Conservation (phyloP, 2,888 invertebrate genomes). For the Drosophila phalerata region DNA sequence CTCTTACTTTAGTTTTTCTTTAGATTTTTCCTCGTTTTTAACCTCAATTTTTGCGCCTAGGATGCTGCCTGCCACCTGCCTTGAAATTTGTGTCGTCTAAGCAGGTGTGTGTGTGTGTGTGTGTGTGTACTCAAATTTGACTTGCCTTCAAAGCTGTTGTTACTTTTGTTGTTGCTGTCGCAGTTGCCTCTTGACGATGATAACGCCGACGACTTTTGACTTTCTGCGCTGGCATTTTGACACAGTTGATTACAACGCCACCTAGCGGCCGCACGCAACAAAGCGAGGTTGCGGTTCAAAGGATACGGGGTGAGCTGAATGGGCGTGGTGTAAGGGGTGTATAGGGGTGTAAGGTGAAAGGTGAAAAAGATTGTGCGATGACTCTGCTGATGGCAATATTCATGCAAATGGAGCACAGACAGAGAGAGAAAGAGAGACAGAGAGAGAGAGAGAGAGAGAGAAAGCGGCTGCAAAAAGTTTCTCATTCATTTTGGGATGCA, state of each 20-base stretch:
- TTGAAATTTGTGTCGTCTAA: conserved; percentile 60
- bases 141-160: conserved; percentile 47
- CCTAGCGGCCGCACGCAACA: conserved; percentile 67
- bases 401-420: conserved; percentile 73
- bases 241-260: conserved; percentile 80
- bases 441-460: conserved; percentile 1
- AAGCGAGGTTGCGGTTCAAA: conserved; percentile 10
- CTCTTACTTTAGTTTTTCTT: conserved; percentile 55
- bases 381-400: conserved; percentile 65
- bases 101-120: conserved; percentile 5
- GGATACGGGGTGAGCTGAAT: background rate
- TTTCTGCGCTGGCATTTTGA: conserved; percentile 76
- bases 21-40: conserved; percentile 59
- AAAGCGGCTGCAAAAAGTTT: conserved; percentile 61
- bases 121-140: conserved; percentile 53
- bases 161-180: conserved; percentile 38
- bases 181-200: conserved; percentile 56
- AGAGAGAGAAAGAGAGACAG: conserved; percentile 10
- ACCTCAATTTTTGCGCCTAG: conserved; percentile 76
- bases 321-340: too few species aligned
- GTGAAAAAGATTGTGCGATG: conserved; percentile 20
- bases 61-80: conserved; percentile 69
- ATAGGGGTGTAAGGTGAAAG: background rate
- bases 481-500: conserved; percentile 61
- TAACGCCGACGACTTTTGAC: conserved; percentile 68